Conservation (phyloP, 1,140 invertebrate species). For the Chironomus striatipennis region DNA sequence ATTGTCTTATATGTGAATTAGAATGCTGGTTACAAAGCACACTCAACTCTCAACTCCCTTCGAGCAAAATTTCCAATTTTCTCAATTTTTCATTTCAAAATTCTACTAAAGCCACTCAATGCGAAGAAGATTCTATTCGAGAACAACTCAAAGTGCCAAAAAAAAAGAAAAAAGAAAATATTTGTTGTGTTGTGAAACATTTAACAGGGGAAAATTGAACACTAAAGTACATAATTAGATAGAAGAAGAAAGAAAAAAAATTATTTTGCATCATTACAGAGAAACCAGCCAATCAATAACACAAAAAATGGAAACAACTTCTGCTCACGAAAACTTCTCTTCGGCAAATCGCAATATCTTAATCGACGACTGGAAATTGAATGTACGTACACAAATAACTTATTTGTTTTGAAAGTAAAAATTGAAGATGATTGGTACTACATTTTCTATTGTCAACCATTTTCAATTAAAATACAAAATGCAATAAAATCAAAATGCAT, state of each 20-base stretch:
- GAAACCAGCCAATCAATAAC: neutral
- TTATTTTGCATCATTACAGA: neutral
- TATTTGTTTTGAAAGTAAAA: too few species aligned
- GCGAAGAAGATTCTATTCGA: neutral
- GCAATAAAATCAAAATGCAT: too few species aligned
- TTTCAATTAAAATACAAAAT: too few species aligned
- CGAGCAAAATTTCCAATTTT: neutral
- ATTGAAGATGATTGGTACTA: too few species aligned
- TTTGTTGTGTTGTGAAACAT: neutral
- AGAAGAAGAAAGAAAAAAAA: too few species aligned
- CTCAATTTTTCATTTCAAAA: neutral
- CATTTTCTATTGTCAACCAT: too few species aligned
- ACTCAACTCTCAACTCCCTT: neutral
- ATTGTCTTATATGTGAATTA: slow-evolving; percentile 21
- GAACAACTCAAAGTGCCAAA: neutral
- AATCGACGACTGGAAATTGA: neutral
- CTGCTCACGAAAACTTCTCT: neutral
- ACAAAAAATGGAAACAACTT: neutral
- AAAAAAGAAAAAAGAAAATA: neutral
- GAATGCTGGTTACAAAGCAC: neutral
- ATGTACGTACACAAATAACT: too few species aligned
- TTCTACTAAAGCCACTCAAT: neutral
- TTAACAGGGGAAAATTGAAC: neutral
- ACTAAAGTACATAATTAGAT: neutral
- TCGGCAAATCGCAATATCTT: slow-evolving; percentile 16